phyloP scores from a whole-genome alignment of 2,888 invertebrate species.

The Asteroscopus sphinx region DNA sequence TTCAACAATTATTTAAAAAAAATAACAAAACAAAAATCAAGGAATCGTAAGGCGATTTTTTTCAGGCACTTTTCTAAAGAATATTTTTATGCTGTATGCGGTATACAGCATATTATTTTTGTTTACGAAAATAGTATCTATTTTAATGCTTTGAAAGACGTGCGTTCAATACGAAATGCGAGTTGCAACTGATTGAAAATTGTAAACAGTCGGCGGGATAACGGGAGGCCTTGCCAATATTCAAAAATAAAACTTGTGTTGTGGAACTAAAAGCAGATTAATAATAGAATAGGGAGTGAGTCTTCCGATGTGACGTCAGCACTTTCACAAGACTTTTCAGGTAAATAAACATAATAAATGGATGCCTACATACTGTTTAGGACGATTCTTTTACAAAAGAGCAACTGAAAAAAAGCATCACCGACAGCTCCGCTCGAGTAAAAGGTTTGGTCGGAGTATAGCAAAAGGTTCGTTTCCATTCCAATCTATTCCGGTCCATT shows the following conservation, averaged over 20 bases:
- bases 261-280: conserved; percentile 56
- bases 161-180: conserved; percentile 57
- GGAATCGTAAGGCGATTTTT: conserved; percentile 62
- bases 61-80: conserved; percentile 74
- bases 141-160: conserved; percentile 54
- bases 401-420: background rate
- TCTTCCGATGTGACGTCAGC: conserved; percentile 31
- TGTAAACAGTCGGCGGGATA: conserved; percentile 66
- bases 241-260: conserved; percentile 70
- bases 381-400: background rate
- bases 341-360: conserved; percentile 8
- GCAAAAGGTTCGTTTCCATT: too few species aligned
- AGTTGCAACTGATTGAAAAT: conserved; percentile 67
- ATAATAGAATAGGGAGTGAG: conserved; percentile 35
- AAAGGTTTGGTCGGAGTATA: too few species aligned
- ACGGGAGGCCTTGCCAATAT: conserved; percentile 72
- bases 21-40: conserved; percentile 41
- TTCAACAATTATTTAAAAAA: conserved; percentile 54
- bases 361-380: background rate
- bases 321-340: conserved; percentile 41
- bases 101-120: conserved; percentile 80
- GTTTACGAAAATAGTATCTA: conserved; percentile 53
- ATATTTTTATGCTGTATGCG: conserved; percentile 74
- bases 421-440: too few species aligned
- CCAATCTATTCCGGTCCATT: too few species aligned